Evolutionary conservation across 2,888 invertebrate species (phyloP).

Genomic region (Aleiodes alternator): DNA sequence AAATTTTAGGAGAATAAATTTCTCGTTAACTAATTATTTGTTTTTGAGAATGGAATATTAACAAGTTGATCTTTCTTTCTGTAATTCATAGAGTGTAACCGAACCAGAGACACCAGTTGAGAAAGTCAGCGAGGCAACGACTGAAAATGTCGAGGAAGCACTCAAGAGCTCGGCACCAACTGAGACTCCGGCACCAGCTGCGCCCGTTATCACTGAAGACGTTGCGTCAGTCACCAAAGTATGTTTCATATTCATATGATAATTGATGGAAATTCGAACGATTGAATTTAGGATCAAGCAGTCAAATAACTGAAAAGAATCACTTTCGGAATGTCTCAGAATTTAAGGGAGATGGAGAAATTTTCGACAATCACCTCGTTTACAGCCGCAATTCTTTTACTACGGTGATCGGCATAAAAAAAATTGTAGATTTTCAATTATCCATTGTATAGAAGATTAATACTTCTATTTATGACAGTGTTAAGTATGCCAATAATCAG

Average conservation of each 20-base stretch:
- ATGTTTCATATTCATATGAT: conserved; percentile 22
- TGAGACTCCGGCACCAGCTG: conserved; percentile 63
- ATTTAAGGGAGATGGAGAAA: not conserved
- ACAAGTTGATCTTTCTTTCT: conserved; percentile 33
- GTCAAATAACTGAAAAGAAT: too few species aligned
- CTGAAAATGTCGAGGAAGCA: conserved; percentile 67
- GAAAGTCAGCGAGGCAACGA: conserved; percentile 64
- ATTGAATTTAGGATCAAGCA: not conserved
- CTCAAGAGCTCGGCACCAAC: conserved; percentile 66
- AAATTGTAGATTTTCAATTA: too few species aligned
- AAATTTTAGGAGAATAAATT: not conserved
- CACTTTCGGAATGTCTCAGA: too few species aligned
- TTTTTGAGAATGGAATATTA: not conserved
- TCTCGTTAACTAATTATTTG: not conserved
- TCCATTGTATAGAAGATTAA: too few species aligned
- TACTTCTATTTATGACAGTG: too few species aligned
- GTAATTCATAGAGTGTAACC: conserved; percentile 62
- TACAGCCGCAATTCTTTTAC: too few species aligned
- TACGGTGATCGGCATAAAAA: too few species aligned
- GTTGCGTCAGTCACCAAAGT: conserved; percentile 74
- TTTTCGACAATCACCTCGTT: too few species aligned
- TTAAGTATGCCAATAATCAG: too few species aligned
- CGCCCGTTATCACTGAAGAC: conserved; percentile 73
- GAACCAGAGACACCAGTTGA: conserved; percentile 65
- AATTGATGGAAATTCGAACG: not conserved